Evolutionary conservation across 2,113 vertebrate genomes (phyloP).

Genomic region (Sceloporus undulatus): DNA sequence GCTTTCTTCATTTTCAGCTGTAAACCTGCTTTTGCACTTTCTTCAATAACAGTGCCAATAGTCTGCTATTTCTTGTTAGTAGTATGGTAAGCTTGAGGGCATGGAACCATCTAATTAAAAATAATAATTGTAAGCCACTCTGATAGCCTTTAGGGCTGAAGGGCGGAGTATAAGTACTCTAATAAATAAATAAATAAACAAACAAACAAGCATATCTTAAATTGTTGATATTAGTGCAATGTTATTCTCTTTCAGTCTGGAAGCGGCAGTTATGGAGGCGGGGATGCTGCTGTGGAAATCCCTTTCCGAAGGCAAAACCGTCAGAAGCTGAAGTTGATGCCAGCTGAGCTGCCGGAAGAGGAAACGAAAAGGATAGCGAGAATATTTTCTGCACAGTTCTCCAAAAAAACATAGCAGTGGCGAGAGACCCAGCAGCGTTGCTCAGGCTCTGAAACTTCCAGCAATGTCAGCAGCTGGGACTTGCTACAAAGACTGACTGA

Average conservation of each 20-base stretch:
- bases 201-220: no score
- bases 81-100: no score
- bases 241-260: constrained; percentile 57
- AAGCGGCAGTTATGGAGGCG: background rate
- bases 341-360: constrained; percentile 72
- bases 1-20: no score
- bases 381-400: constrained; percentile 87
- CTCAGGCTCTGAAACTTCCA: accelerated
- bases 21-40: no score
- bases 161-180: no score
- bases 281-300: constrained; percentile 15
- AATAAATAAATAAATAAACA: no score
- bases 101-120: no score
- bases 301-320: constrained; percentile 55
- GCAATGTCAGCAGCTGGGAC: accelerated
- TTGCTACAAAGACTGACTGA: accelerated
- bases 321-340: constrained; percentile 69
- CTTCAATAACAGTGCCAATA: no score
- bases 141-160: no score
- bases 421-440: accelerated
- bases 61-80: no score
- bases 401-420: constrained; percentile 66
- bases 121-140: no score
- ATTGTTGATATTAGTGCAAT: background rate
- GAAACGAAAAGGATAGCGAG: constrained; percentile 88